phyloP scores from a whole-genome alignment of 1,140 invertebrate genomes.

The Drosophila pectinifera region DNA sequence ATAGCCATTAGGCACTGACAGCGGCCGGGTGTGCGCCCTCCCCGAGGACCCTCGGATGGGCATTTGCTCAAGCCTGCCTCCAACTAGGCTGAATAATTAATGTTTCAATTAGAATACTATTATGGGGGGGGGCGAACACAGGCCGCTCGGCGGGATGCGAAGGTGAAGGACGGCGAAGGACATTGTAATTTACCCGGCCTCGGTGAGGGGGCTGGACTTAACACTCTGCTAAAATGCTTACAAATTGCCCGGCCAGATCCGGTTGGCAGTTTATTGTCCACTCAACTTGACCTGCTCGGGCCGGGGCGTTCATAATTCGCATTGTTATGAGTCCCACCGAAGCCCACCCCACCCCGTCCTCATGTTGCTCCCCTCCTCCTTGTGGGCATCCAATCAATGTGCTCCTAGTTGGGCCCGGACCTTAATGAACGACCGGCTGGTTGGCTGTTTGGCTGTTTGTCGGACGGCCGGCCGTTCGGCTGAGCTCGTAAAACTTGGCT shows the following conservation, averaged over 20 bases:
- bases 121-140: slow-evolving; percentile 50
- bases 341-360: slow-evolving; percentile 12
- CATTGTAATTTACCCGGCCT: slow-evolving; percentile 40
- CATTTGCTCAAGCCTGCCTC: slow-evolving; percentile 27
- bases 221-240: slow-evolving; percentile 63
- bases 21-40: too few species aligned
- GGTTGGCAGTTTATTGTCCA: slow-evolving; percentile 73
- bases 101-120: slow-evolving; percentile 80
- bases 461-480: slow-evolving; percentile 48
- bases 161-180: slow-evolving; percentile 56
- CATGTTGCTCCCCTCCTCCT: slow-evolving; percentile 2
- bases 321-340: slow-evolving; percentile 52
- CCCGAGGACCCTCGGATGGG: slow-evolving; percentile 13
- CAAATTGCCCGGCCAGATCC: slow-evolving; percentile 69
- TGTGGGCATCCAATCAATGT: slow-evolving; percentile 52
- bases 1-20: slow-evolving; percentile 53
- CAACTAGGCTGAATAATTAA: slow-evolving; percentile 70
- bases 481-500: slow-evolving; percentile 51
- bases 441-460: slow-evolving; percentile 11
- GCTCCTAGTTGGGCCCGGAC: slow-evolving; percentile 38
- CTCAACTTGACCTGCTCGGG: slow-evolving; percentile 70
- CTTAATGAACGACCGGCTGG: slow-evolving; percentile 41
- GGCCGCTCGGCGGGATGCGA: slow-evolving; percentile 28
- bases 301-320: slow-evolving; percentile 68
- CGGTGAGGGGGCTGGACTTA: slow-evolving; percentile 36